Evolutionary conservation across 2,797 vertebrate species (phyloP).

Genomic region (Sparidentex hasta): DNA sequence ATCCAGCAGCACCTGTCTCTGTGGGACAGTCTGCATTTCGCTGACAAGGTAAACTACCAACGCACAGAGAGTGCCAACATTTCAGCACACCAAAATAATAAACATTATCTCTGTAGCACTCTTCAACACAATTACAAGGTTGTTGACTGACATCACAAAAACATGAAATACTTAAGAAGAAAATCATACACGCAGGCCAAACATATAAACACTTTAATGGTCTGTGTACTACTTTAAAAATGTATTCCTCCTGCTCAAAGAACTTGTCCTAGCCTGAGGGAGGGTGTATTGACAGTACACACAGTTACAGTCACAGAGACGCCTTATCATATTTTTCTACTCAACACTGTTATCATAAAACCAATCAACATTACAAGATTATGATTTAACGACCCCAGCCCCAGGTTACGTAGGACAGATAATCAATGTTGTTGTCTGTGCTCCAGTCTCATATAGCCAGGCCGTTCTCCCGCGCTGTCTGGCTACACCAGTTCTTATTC

Average conservation of each 20-base stretch:
- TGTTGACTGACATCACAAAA: conserved; percentile 21
- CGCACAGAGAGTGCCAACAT: background rate
- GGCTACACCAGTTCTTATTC: no score
- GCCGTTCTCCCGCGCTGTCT: no score
- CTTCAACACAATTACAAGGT: conserved; percentile 1
- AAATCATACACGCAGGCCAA: conserved; percentile 9
- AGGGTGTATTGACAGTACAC: conserved; percentile 2
- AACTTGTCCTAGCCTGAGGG: background rate
- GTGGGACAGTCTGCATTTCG: conserved; percentile 81
- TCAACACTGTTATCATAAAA: background rate
- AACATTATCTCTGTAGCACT: background rate
- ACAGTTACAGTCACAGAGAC: background rate
- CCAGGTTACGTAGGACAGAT: background rate
- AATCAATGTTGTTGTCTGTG: background rate
- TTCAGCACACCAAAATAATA: conserved; percentile 9
- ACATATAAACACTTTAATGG: background rate
- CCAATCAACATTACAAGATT: conserved; percentile 1
- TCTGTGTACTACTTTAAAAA: conserved; percentile 1
- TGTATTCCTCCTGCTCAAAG: background rate
- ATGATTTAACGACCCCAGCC: background rate
- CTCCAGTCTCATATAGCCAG: no score
- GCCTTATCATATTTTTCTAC: background rate
- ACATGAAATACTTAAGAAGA: background rate
- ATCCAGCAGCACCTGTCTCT: conserved; percentile 80
- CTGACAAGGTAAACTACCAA: conserved; percentile 72